Evolutionary conservation across 2,797 vertebrate species (phyloP), one percentile per base, ranked within the genome.

Genomic region (Pangasius macronema): DNA sequence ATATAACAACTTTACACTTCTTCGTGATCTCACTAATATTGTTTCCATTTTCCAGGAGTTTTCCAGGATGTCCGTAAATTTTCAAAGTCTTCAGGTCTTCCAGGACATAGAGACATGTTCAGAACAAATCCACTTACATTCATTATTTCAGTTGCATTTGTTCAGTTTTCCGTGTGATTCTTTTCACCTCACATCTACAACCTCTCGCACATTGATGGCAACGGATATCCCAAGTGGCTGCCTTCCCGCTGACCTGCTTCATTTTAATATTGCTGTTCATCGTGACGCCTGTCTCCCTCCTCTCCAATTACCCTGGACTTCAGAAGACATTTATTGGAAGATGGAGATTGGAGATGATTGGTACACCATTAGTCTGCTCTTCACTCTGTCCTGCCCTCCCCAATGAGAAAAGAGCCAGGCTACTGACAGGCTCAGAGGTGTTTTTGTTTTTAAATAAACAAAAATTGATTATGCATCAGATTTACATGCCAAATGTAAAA

Each of bases 291-390:
- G 61, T 88, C 39, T 81, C 80, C 67, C 73, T 82, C 84, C 86
- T 84, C 86, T 87, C 86, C 89, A 90, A 86, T 90, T 90, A 87
- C 46, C 79, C 33, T 39, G 11, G 72, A 68, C 83, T 87, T 86
- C 82, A 86, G 33, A 84, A 87, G 83, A 72, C 77, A 76, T 88
- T 90, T 88, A 85, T 67, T 51, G 61, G 57, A 83, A 67, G 79
- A 79, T 72, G 46, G 82, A 46, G 57, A 67, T 39, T 53, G 83
- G 75, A 70, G 61, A 86, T 30, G 55, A 89, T 75, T 77, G 81
- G 76, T 73, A 87, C 33, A 67, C 76, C 84, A 77, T 87, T 90
- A 89, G 77, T 68, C 75, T 61, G 84, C 84, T 84, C 53, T 82
- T 85, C 75, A 67, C 59, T 57, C 65, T 14, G 13, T 85, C 46